These are phyloP conservation scores for Eurois occulta DNA, from an alignment of 2,888 invertebrate species.

Conservation along the genomic window DNA sequence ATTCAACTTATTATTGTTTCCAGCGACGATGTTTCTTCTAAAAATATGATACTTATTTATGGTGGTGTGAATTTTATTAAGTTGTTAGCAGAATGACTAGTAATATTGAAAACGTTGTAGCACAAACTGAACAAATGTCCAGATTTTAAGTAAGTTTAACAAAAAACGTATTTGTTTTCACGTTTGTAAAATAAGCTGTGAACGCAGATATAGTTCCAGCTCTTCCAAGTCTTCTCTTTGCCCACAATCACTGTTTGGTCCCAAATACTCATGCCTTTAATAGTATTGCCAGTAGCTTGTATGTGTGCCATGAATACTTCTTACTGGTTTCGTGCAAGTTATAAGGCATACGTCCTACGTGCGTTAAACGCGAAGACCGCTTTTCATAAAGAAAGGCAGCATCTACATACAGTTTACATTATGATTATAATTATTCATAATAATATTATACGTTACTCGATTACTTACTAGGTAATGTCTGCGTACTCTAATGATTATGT, in stretches of 20 bases:
- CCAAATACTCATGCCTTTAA: neutral
- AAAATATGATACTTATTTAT: neutral
- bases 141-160: neutral
- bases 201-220: neutral
- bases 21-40: neutral
- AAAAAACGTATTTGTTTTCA: neutral
- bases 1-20: neutral
- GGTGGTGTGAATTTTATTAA: neutral
- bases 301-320: neutral
- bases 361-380: neutral
- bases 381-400: neutral
- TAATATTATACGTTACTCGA: constrained; percentile 18
- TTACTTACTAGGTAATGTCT: constrained; percentile 13
- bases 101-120: neutral
- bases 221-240: neutral
- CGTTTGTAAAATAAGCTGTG: neutral
- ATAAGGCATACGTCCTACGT: neutral
- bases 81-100: neutral
- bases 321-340: neutral
- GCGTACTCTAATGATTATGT: neutral
- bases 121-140: neutral
- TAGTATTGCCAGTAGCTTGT: neutral
- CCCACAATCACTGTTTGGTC: neutral
- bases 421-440: constrained; percentile 5
- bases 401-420: neutral